Conservation (phyloP, 2,888 invertebrate species). For the Zeuzera pyrina region DNA sequence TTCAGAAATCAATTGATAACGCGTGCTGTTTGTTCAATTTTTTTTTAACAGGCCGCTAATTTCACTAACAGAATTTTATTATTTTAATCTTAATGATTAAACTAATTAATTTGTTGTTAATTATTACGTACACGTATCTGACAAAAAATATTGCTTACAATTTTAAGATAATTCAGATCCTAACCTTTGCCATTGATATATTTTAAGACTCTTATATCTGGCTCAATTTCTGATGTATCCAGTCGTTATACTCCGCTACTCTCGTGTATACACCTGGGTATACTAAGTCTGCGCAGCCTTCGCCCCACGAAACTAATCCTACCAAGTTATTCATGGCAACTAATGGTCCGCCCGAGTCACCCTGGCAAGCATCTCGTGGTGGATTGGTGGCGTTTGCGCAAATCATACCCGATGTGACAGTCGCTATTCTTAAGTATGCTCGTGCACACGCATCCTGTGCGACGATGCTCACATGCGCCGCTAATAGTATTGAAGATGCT, state of each 20-base stretch:
- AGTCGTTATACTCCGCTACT: constrained; percentile 45
- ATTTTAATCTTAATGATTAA: too few relatives aligned
- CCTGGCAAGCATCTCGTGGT: constrained; percentile 62
- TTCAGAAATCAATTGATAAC: too few relatives aligned
- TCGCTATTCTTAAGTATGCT: constrained; percentile 43
- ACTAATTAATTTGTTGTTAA: background rate
- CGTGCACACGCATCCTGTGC: constrained; percentile 39
- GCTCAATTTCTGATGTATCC: constrained; percentile 31
- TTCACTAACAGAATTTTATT: too few relatives aligned
- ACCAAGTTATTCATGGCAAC: constrained; percentile 54
- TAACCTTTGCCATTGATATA: too few relatives aligned
- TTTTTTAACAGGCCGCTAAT: too few relatives aligned
- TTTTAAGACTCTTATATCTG: background rate
- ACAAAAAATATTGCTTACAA: background rate
- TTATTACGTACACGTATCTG: background rate
- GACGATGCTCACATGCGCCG: constrained; percentile 49
- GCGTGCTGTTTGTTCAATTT: too few relatives aligned
- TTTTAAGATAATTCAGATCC: too few relatives aligned
- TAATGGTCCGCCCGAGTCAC: constrained; percentile 75
- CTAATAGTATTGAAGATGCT: constrained; percentile 37
- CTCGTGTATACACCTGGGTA: constrained; percentile 74
- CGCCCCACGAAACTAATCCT: constrained; percentile 74
- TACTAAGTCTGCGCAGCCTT: constrained; percentile 60
- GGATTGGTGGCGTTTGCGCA: constrained; percentile 47
- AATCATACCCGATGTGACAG: constrained; percentile 50